These are phyloP conservation scores for Zaprionus vittiger DNA, from an alignment of 1,140 invertebrate genomes.

Conservation along the genomic window DNA sequence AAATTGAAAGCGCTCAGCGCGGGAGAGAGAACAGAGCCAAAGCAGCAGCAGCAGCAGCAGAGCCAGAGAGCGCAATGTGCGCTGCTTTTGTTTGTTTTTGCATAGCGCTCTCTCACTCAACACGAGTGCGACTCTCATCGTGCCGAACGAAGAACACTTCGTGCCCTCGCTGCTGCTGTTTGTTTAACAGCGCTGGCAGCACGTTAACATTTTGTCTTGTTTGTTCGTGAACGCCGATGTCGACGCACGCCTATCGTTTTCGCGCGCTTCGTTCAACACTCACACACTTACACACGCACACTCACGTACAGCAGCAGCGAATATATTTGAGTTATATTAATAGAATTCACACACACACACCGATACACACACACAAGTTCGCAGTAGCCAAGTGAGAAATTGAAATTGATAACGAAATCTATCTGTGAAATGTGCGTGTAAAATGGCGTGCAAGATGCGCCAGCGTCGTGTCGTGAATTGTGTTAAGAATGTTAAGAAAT, in stretches of 20 bases:
- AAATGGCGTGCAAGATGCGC: conserved; percentile 11
- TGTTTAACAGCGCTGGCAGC: conserved; percentile 37
- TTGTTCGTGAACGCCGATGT: conserved; percentile 68
- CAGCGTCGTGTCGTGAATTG: background rate
- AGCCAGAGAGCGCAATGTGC: conserved; percentile 10
- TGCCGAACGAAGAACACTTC: background rate
- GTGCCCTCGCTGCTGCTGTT: conserved; percentile 3
- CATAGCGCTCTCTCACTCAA: background rate
- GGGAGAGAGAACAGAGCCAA: conserved; percentile 16
- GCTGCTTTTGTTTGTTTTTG: conserved; percentile 9
- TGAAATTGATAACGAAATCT: conserved; percentile 43
- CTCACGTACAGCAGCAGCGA: conserved; percentile 42
- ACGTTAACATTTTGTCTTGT: conserved; percentile 44
- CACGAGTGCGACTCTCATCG: conserved; percentile 8
- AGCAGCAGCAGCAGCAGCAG: conserved; percentile 12
- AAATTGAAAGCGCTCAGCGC: conserved; percentile 48
- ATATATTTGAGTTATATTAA: conserved; percentile 52
- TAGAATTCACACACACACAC: conserved; percentile 45
- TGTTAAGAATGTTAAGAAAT: background rate
- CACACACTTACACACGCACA: conserved; percentile 20
- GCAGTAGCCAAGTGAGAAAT: conserved; percentile 22
- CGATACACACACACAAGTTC: conserved; percentile 18
- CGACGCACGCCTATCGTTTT: conserved; percentile 70
- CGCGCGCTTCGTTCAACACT: conserved; percentile 63
- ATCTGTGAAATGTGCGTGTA: conserved; percentile 20